phyloP scores from a whole-genome alignment of 1,140 invertebrate species.

The Lepidurus arcticus region DNA sequence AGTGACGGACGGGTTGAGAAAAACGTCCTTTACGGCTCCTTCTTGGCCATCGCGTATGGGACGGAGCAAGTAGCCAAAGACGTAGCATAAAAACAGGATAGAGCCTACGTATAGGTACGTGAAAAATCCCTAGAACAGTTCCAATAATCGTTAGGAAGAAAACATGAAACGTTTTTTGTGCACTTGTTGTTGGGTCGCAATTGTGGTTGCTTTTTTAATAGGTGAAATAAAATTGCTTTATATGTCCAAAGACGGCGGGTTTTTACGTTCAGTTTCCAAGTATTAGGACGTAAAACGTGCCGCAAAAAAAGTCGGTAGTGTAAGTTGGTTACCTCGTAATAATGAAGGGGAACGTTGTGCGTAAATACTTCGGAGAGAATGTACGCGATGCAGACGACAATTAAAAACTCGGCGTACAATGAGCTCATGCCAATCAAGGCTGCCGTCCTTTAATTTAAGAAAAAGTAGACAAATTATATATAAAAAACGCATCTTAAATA shows the following conservation, averaged over 20 bases:
- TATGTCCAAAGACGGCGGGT: too few relatives aligned
- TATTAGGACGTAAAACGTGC: too few relatives aligned
- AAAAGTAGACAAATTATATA: conserved; percentile 33
- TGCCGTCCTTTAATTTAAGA: conserved; percentile 69
- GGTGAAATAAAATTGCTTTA: too few relatives aligned
- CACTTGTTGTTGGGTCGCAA: too few relatives aligned
- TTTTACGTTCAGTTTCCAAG: too few relatives aligned
- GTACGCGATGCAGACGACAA: conserved; percentile 85
- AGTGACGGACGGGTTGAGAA: background rate
- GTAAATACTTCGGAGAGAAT: conserved; percentile 89
- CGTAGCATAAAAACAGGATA: conserved; percentile 91
- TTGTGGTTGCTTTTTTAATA: too few relatives aligned
- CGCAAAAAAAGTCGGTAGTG: too few relatives aligned
- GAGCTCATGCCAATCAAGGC: conserved; percentile 90
- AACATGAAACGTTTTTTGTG: background rate
- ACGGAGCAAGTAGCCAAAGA: conserved; percentile 92
- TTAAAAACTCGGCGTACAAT: conserved; percentile 84
- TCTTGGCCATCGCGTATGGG: conserved; percentile 52
- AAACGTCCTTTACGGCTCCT: conserved; percentile 14
- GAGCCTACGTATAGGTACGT: conserved; percentile 92
- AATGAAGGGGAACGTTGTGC: conserved; percentile 78
- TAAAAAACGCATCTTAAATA: background rate
- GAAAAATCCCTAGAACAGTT: conserved; percentile 77
- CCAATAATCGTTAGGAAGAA: conserved; percentile 28
- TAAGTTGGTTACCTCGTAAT: conserved; percentile 62